Evolutionary conservation across 2,888 invertebrate species (phyloP).

Genomic region (Lamellibrachia satsuma): DNA sequence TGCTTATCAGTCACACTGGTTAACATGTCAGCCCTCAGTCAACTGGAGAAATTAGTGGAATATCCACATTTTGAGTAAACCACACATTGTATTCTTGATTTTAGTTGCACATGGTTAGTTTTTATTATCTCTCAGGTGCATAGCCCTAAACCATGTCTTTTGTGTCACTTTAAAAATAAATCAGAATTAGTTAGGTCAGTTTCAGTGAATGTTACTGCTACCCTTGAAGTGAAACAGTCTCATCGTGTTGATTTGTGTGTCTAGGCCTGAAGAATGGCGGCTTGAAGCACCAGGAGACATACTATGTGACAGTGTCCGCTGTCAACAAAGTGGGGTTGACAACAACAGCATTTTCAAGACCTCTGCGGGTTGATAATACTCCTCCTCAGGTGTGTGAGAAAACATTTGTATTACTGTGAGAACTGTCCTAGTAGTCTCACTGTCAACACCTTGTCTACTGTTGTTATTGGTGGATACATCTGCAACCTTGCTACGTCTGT

Average conservation of each 20-base stretch:
- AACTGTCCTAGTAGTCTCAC: not conserved
- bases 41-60: too few relatives aligned
- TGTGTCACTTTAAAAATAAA: too few relatives aligned
- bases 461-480: too few relatives aligned
- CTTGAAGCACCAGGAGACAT: not conserved
- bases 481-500: too few relatives aligned
- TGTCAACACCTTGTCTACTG: too few relatives aligned
- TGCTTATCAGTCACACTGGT: too few relatives aligned
- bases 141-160: too few relatives aligned
- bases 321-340: constrained; percentile 3
- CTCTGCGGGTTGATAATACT: not conserved
- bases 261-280: not conserved
- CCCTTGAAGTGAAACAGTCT: not conserved
- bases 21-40: too few relatives aligned
- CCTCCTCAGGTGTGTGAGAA: not conserved
- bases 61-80: too few relatives aligned
- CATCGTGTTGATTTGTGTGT: not conserved
- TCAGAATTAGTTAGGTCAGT: not conserved
- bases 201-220: not conserved
- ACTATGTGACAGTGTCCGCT: not conserved
- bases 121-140: too few relatives aligned
- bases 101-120: too few relatives aligned
- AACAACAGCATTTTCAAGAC: not conserved
- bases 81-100: too few relatives aligned
- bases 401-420: not conserved